Evolutionary conservation across 2,888 invertebrate species (phyloP).

Genomic region (Nomada hirtipes): DNA sequence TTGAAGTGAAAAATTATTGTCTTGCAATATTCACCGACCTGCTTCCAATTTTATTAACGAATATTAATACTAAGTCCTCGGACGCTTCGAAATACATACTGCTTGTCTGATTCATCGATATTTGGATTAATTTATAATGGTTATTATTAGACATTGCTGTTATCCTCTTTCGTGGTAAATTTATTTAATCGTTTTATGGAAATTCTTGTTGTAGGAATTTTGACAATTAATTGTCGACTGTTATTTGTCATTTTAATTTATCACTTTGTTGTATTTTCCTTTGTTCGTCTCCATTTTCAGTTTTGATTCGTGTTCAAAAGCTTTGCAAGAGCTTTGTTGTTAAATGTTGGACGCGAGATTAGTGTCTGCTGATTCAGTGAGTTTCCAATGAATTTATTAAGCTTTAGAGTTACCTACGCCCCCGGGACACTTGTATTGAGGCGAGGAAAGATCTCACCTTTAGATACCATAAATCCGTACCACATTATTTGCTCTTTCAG

Average conservation of each 20-base stretch:
- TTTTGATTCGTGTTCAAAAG: neutral
- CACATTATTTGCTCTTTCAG: slow-evolving; percentile 43
- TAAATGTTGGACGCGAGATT: neutral
- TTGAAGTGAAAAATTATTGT: neutral
- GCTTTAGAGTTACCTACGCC: neutral
- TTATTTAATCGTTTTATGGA: too few relatives aligned
- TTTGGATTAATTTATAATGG: too few relatives aligned
- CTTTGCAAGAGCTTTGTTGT: too few relatives aligned
- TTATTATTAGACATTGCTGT: too few relatives aligned
- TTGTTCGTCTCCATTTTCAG: neutral
- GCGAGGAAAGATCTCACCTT: slow-evolving; percentile 13
- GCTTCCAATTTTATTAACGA: neutral
- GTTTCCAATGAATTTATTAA: slow-evolving; percentile 17
- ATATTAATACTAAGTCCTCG: too few relatives aligned
- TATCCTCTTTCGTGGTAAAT: too few relatives aligned
- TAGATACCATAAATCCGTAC: slow-evolving; percentile 42
- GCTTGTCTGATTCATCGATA: too few relatives aligned
- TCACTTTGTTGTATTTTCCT: neutral
- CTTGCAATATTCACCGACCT: neutral
- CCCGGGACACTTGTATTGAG: neutral
- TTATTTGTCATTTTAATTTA: too few relatives aligned
- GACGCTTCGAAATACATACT: too few relatives aligned
- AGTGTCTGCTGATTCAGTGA: neutral
- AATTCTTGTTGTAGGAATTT: too few relatives aligned
- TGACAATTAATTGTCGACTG: too few relatives aligned